Base-by-base conservation (phyloP, 1,140 invertebrate species). In the Neodiprion fabricii region DNA sequence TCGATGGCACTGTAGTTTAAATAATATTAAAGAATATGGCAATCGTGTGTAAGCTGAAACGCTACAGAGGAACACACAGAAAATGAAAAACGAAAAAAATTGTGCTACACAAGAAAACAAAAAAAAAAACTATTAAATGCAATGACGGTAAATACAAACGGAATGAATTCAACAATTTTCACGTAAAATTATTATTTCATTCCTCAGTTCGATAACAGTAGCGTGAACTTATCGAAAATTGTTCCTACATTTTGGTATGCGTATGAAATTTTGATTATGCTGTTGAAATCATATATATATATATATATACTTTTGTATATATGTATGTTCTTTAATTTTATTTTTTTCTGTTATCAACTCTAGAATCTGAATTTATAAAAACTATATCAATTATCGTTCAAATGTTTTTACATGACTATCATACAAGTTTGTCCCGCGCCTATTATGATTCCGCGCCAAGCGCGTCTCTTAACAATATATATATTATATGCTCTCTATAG, bases 401-500 rank as follows among this genome's bases (percentile, higher is more conserved):
- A 21, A 21, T 21, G 17, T 21, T 21, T 21, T 21, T 21, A 53
- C 50, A 1, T 53, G 50, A 53, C 50, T 53, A 53, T 53, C 50
- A n/a, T 53, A 53, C 50, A 53, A 53, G n/a, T 53, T 21, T 21
- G 0, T 53, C 50, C 50, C n/a, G n/a, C 10, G 50, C 50, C 50
- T 14, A 53, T 1, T 11, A 53, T 53, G 10, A 21, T 53, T 21
- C n/a, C n/a, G 1, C n/a, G n/a, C n/a, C n/a, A 53, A 11, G 10
- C n/a, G n/a, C n/a, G 47, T 71, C 14, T 69, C 40, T 47, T 71
- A 47, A 8, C 49, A 78, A 79, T 77, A 79, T 75, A 72, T 47
- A 21, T 21, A 21, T 21, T 21, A 21, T 2, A 48, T 81, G 81
- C 81, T 79, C 78, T 68, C 28, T 11, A 10, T 61, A 61, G 76